A percentile compares a stretch with the other conserved stretches of the same genome.
Conservation (phyloP, 1,140 invertebrate species). For the Zaprionus camerounensis region DNA sequence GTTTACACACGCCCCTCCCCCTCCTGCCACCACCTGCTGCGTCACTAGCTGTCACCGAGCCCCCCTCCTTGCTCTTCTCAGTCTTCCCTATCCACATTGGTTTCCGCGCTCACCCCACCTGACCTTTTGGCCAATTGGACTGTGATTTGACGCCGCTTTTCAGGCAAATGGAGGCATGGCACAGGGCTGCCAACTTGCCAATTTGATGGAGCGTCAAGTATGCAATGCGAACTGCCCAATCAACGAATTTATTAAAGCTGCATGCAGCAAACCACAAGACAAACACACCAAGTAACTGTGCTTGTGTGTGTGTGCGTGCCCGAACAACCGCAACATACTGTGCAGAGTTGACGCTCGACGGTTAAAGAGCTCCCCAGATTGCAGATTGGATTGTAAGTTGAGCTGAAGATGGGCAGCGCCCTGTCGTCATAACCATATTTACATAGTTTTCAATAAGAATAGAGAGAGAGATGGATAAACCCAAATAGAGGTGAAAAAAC, state of each 20-base stretch:
- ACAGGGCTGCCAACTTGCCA: not conserved
- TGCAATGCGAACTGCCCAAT: conserved; percentile 49
- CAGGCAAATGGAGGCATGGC: not conserved
- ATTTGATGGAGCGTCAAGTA: not conserved
- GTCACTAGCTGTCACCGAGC: not conserved
- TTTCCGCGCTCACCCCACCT: not conserved
- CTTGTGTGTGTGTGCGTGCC: conserved; percentile 27
- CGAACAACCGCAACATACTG: conserved; percentile 20
- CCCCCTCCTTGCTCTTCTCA: no score
- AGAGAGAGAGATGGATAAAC: not conserved
- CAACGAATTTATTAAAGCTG: conserved; percentile 42
- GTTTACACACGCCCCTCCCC: conserved; percentile 15
- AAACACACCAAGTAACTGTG: not conserved
- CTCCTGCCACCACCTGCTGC: conserved; percentile 44
- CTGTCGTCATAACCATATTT: not conserved
- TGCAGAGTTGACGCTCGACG: not conserved
- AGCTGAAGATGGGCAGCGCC: not conserved
- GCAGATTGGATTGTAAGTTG: not conserved
- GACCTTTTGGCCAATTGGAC: conserved; percentile 1
- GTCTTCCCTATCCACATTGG: no score
- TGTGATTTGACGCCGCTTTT: conserved; percentile 13
- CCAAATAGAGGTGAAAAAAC: not conserved
- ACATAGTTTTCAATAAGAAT: not conserved
- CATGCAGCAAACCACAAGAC: not conserved
- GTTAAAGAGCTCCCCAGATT: not conserved